Evolutionary conservation across 2,797 vertebrate genomes (phyloP), one percentile per base, ranked within the genome.

Genomic region (Jordanella pulchra): DNA sequence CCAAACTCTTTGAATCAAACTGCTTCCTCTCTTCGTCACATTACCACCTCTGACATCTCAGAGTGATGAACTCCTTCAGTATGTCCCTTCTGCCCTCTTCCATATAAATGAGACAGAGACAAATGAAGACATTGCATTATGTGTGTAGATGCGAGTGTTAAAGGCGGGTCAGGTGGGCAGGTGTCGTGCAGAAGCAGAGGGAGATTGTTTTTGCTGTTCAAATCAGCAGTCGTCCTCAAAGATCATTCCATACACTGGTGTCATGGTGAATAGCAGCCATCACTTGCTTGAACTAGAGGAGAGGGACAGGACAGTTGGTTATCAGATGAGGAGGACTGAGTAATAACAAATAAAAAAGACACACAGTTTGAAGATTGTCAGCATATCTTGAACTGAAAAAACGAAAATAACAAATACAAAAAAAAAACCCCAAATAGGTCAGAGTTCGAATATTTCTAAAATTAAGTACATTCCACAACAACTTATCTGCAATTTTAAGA

Each of bases 91-190:
- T 88, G 82, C 81, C 83, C 83, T 84, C 84, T 72, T 60, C 78
- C 84, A 93, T 93, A 92, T 87, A 93, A 92, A 95, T 94, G 89
- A 94, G 93, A 93, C 90, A 88, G 90, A 93, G 92, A 93, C 85
- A 82, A 85, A 93, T 94, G 89, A 92, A 94, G 91, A 92, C 86
- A 84, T 89, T 89, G 89, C 88, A 74, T 79, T 77, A 78, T 87
- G 79, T 84, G 83, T 82, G 76, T 76, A 66, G 72, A 79, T 76
- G 69, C 48, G 84, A 50, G 65, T 69, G 79, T 79, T 72, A 65
- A 58, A 39, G 58, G 80, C 61, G 77, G 72, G 64, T 58, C 56
- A 44, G 53, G 79, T 80, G 76, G 81, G 81, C 13, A 67, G 77
- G 64, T 67, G 75, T 84, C 81, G 80, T 71, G 75, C 87, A 66